phyloP scores from a whole-genome alignment of 1,140 invertebrate species.

The Atta cephalotes region DNA sequence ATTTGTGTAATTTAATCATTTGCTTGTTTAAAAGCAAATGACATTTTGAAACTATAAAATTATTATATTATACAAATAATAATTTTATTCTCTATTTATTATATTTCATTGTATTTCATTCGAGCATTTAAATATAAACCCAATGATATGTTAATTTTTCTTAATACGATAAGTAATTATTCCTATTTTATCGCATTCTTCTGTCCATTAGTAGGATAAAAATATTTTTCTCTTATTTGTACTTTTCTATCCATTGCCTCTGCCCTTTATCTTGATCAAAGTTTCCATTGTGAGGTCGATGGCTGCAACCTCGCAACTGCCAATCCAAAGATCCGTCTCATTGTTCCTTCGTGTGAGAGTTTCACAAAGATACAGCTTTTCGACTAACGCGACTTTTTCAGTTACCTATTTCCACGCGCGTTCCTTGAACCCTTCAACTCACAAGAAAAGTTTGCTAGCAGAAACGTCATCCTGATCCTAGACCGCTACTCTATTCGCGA shows the following conservation, averaged over 20 bases:
- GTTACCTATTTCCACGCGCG: constrained; percentile 43
- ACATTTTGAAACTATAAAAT: not conserved
- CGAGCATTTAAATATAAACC: not conserved
- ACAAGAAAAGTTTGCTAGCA: constrained; percentile 54
- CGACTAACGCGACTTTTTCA: constrained; percentile 60
- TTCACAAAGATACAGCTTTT: constrained; percentile 49
- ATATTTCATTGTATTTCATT: not conserved
- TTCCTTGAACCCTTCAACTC: constrained; percentile 5
- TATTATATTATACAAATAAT: not conserved
- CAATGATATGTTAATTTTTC: not conserved
- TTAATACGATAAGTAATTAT: not conserved
- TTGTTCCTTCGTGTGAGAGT: constrained; percentile 56
- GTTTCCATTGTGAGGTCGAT: constrained; percentile 61
- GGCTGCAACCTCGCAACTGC: constrained; percentile 36
- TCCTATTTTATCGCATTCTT: not conserved
- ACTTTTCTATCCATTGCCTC: constrained; percentile 23
- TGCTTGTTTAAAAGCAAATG: not conserved
- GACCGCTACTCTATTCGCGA: constrained; percentile 40
- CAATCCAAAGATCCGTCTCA: constrained; percentile 43
- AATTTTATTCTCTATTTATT: not conserved
- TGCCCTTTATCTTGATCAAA: constrained; percentile 28
- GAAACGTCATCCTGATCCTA: constrained; percentile 55
- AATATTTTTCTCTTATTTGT: constrained; percentile 53
- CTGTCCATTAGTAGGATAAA: not conserved
- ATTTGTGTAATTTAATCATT: not conserved